Evolutionary conservation across 92 coral and sea anemone genomes (phyloP), one percentile per base, ranked within the genome.

Genomic region (Parazoanthus swiftii): DNA sequence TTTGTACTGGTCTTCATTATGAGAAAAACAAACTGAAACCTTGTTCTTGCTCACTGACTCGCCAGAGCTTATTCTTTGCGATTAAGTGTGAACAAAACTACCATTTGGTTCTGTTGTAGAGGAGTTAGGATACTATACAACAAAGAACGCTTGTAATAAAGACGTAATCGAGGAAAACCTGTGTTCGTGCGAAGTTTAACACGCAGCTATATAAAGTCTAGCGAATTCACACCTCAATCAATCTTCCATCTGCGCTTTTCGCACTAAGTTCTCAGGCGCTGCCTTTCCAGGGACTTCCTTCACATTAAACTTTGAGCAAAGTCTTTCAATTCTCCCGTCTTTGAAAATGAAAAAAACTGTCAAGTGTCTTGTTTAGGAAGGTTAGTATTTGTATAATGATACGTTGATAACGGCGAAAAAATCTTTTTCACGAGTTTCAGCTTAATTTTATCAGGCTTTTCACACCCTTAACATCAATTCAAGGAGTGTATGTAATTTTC

Each of bases 161-260:
- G 20, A 36, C 42, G 48, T 71, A 42, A 84, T 84, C 43, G 66
- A 3, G 21, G 67, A 84, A 67, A 84, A 46, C 67, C 67, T 84
- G 79, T 71, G 79, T 71, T 84, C 79, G 87, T 84, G 87, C 87
- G 79, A 84, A 84, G 43, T 70, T 71, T 84, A 46, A 48, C 87
- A 20, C 87, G 66, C 68, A 46, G 78, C 66, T 11, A 84, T 26
- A 58, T 20, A 18, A 44, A 59, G 68, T 16, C 15, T 5, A 44
- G 16, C 33, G 13, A 84, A 18, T 25, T 73, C 87, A 84, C 87
- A 84, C 79, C 87, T 38, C 35, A 73, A 70, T 83, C 78, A 84
- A 48, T 33, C 36, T 71, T 84, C 87, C 87, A 84, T 84, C 87
- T 84, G 87, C 29, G 79, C 65, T 33, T 36, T 33, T 46, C 37